Base-by-base conservation (phyloP, 2,888 invertebrate species). In the Diploptera punctata region DNA sequence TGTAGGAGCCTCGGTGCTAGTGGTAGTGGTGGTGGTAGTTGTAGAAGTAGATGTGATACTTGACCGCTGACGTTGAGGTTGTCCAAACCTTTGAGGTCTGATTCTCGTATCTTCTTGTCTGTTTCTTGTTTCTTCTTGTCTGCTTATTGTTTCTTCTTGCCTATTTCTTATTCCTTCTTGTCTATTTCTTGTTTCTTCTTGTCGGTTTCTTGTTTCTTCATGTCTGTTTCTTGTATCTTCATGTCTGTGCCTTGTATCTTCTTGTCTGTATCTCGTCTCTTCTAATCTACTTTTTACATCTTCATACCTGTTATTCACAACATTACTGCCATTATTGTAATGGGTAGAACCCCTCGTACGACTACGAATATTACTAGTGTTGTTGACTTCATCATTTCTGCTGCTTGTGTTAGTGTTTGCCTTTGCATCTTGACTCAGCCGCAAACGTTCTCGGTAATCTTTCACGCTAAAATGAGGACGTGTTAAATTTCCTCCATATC, bases 381-480 rank as follows among this genome's bases (percentile, higher is more conserved):
- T 29, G 3, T n/a, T 29, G 29, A 29, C 61, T 5, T 67, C 47
- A n/a, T 68, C 54, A 5, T 33, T 54, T n/a, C 21, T 52, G 7
- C 10, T 61, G 16, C 7, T 18, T 5, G 29, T 33, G 26, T 21
- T 19, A 18, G n/a, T 16, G 4, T 68, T 24, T 2, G 61, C 38
- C 16, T 44, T 33, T 16, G 18, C 62, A 19, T 61, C 62, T 19
- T 44, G 18, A 29, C 16, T 26, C 24, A 65, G 44, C 2, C 70
- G 65, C 7, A 91, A 80, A 74, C 91, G 84, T 77, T 87, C 91
- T 79, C 89, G 88, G 80, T 92, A 92, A 76, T 93, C 92, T 81
- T 92, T 92, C 3, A 93, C 89, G 79, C 92, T 93, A 80, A 93
- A 93, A 76, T 90, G 84, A 1, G 92, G 92, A 68, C 93, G 84